A percentile compares a stretch with the other conserved stretches of the same genome.
phyloP scores from a whole-genome alignment of 2,888 invertebrate species.

The Nomada fabriciana region DNA sequence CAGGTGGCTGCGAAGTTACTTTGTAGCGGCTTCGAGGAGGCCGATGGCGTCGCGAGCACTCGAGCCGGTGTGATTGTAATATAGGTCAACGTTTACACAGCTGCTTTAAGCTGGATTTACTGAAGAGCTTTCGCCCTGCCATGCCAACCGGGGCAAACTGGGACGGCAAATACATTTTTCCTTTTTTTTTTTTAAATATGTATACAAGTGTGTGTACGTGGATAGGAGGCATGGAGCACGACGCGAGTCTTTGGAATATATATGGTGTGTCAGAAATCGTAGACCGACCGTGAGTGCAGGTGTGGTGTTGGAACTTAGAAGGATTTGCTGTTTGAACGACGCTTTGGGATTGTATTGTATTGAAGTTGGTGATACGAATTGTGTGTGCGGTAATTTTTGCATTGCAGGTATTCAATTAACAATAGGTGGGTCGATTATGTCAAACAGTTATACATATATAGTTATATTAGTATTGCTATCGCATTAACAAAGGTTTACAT shows the following conservation, averaged over 20 bases:
- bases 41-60: constrained; percentile 60
- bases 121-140: constrained; percentile 80
- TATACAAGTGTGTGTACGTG: constrained; percentile 9
- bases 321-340: neutral
- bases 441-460: too few species aligned
- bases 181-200: constrained; percentile 39
- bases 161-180: constrained; percentile 82
- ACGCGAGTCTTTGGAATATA: neutral
- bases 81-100: constrained; percentile 84
- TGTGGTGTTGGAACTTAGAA: neutral
- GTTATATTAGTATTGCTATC: too few species aligned
- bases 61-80: constrained; percentile 79
- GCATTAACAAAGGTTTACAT: too few species aligned
- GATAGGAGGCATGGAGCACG: neutral
- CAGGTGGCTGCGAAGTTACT: constrained; percentile 35
- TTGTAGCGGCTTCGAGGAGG: constrained; percentile 54
- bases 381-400: too few species aligned
- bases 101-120: constrained; percentile 83
- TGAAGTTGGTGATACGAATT: too few species aligned
- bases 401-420: too few species aligned
- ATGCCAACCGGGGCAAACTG: constrained; percentile 80
- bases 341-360: too few species aligned
- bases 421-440: too few species aligned
- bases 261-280: neutral
- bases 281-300: neutral